Percentiles rank a stretch among this genome's conserved stretches.
Conservation (phyloP, 2,888 invertebrate species). For the Ecliptopera silaceata region DNA sequence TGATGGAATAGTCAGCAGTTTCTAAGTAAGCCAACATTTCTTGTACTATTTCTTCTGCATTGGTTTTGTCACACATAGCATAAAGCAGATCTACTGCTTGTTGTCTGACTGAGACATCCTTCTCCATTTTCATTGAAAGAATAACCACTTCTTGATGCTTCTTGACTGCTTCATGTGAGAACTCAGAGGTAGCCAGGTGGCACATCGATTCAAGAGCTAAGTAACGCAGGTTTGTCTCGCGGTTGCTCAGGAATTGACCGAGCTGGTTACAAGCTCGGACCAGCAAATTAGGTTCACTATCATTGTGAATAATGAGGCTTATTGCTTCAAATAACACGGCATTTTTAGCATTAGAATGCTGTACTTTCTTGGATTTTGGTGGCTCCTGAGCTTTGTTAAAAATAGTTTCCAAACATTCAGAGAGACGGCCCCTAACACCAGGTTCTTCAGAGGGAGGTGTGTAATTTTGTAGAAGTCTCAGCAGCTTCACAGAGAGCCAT, state of each 20-base stretch:
- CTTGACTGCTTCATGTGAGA: constrained; percentile 99
- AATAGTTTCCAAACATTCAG: constrained; percentile 99
- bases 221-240: constrained; percentile 99
- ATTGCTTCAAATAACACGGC: constrained; percentile 99
- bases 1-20: constrained; percentile 99
- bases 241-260: constrained; percentile 98
- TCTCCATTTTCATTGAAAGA: constrained; percentile 99
- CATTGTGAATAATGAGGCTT: constrained; percentile 99
- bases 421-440: constrained; percentile 96
- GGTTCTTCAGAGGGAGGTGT: constrained; percentile 98
- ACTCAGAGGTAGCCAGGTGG: constrained; percentile 98
- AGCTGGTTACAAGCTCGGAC: constrained; percentile 99
- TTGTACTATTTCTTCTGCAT: constrained; percentile 99
- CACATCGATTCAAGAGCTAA: constrained; percentile 99
- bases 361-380: constrained; percentile 99
- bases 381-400: constrained; percentile 99
- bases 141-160: constrained; percentile 99
- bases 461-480: constrained; percentile 98
- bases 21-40: constrained; percentile 99
- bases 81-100: constrained; percentile 99
- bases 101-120: constrained; percentile 98
- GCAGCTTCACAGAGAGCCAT: constrained; percentile 98
- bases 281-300: constrained; percentile 97
- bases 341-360: constrained; percentile 99
- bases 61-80: constrained; percentile 99